Evolutionary conservation across 2,888 invertebrate genomes (phyloP), one percentile per base, ranked within the genome.

Genomic region (Mimachlamys varia): DNA sequence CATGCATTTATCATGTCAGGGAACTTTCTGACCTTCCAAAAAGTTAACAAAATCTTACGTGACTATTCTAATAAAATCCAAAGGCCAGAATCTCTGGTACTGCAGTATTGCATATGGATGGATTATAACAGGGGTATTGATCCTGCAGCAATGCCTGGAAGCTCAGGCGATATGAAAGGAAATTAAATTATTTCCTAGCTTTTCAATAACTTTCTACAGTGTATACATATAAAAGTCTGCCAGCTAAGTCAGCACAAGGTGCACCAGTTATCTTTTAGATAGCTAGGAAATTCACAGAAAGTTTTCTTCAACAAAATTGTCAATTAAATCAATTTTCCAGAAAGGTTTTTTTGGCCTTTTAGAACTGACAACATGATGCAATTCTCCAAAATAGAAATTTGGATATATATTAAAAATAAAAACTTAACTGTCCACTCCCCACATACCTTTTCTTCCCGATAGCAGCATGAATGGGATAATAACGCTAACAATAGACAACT

Each of bases 151-250:
- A 76, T 27, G 76, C 76, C 33, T 76, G 76, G 76, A 33, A 76
- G 2, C 76, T 76, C 76, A 1, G n/a, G 76, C 33, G 15, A 76
- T 76, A 76, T 76, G 27, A 76, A 76, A 76, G 76, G 76, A 76
- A 76, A 76, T 76, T 76, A 33, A 76, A 76, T 76, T 76, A 76
- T 76, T 76, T 33, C 76, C 76, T 13, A 76, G 10, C 33, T 76
- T 76, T 76, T 76, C 76, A 76, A 76, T 76, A 76, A 76, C 33
- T 76, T 76, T 27, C 76, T 76, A 33, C 33, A 76, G 27, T 76
- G 76, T 76, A 76, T 27, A 76, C 12, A 22, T 76, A 76, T 33
- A 76, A 27, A 27, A 22, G 58, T 58, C 58, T 58, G 58, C 15
- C 19, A 76, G 17, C 10, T 0, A 4, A 76, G 62, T 17, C 27